Evolutionary conservation across 2,797 vertebrate genomes (phyloP).

Genomic region (Tokudaia tokunoshimensis): DNA sequence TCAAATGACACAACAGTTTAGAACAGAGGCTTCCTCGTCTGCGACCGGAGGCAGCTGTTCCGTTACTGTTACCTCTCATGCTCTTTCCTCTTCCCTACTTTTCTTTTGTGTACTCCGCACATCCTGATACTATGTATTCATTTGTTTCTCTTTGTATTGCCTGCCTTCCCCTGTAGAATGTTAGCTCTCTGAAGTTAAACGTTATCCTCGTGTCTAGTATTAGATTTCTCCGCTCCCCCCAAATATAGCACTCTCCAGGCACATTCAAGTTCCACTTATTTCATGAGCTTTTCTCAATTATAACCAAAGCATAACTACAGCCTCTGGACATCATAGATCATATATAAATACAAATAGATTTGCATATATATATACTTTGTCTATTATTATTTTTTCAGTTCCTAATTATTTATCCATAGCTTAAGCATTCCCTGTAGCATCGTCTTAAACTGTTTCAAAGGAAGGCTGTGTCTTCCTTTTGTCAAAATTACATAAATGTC

Average conservation of each 20-base stretch:
- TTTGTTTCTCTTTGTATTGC: not conserved
- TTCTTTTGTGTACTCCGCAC: not conserved
- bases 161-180: not conserved
- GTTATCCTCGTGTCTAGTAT: not conserved
- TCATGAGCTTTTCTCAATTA: not conserved
- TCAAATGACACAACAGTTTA: not conserved
- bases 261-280: not conserved
- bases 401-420: not conserved
- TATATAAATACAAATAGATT: not conserved
- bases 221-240: not conserved
- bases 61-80: not conserved
- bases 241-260: not conserved
- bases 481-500: not conserved
- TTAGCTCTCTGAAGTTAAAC: not conserved
- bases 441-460: conserved; percentile 20
- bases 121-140: not conserved
- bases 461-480: not conserved
- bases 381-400: not conserved
- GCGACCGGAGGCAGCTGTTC: not conserved
- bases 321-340: not conserved
- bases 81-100: not conserved
- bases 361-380: not conserved
- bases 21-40: not conserved
- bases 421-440: conserved; percentile 25
- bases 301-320: not conserved